These are phyloP conservation scores for Drosophila meridiana DNA, from an alignment of 2,888 invertebrate genomes.

Conservation along the genomic window DNA sequence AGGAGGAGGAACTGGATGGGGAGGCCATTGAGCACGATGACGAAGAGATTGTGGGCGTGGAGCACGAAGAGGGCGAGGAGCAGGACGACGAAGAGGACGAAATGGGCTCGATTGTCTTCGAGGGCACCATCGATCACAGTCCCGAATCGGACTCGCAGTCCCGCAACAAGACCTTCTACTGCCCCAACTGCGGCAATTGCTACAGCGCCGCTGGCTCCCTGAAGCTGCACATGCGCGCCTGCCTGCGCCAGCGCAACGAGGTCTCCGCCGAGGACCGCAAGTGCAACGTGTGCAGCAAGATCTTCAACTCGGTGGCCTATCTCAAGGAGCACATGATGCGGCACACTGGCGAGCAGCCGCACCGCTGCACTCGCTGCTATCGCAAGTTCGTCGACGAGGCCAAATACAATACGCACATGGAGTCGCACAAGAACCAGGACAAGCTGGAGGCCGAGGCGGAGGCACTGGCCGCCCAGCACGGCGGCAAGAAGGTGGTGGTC, in stretches of 20 bases:
- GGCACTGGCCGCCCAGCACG: conserved; percentile 74
- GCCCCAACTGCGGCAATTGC: conserved; percentile 84
- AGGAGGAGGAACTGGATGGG: conserved; percentile 16
- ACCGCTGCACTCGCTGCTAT: conserved; percentile 84
- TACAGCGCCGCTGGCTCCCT: conserved; percentile 84
- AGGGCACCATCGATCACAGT: conserved; percentile 63
- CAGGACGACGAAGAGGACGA: conserved; percentile 67
- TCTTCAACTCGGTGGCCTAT: conserved; percentile 84
- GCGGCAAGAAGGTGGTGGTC: conserved; percentile 83
- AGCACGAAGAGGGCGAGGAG: conserved; percentile 56
- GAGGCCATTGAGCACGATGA: conserved; percentile 26
- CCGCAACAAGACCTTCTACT: conserved; percentile 83
- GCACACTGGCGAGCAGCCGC: conserved; percentile 83
- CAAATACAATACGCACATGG: conserved; percentile 82
- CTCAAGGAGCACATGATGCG: conserved; percentile 84
- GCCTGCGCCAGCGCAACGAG: conserved; percentile 82
- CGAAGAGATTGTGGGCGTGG: conserved; percentile 51
- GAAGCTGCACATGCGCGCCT: conserved; percentile 84
- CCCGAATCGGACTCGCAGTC: conserved; percentile 55
- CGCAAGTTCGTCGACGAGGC: conserved; percentile 84
- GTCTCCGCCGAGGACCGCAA: conserved; percentile 82
- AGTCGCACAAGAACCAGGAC: conserved; percentile 83
- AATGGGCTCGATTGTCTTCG: conserved; percentile 57
- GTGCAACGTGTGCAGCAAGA: conserved; percentile 83
- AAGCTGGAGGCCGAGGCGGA: conserved; percentile 83